Conservation (phyloP, 2,888 invertebrate species). For the Leptinotarsa peninsularis region DNA sequence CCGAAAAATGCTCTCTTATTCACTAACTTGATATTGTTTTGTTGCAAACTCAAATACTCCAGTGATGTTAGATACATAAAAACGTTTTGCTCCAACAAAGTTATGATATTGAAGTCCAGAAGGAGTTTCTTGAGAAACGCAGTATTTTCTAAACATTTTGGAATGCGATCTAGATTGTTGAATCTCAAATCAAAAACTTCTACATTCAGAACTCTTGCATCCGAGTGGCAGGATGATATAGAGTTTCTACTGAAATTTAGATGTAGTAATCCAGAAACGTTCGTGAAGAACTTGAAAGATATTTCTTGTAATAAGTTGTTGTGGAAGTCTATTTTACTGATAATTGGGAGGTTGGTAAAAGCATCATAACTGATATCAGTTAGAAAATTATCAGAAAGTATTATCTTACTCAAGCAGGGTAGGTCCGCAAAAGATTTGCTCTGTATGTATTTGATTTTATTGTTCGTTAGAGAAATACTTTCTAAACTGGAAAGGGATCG, state of each 20-base stretch:
- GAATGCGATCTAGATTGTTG: constrained; percentile 76
- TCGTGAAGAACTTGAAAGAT: constrained; percentile 76
- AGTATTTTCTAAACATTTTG: constrained; percentile 75
- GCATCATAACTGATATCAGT: constrained; percentile 78
- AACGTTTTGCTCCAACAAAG: constrained; percentile 77
- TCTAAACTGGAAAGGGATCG: constrained; percentile 70
- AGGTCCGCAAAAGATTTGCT: constrained; percentile 82
- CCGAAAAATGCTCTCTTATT: constrained; percentile 83
- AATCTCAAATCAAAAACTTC: constrained; percentile 79
- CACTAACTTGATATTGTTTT: constrained; percentile 79
- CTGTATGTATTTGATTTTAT: constrained; percentile 79
- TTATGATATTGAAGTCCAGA: constrained; percentile 80
- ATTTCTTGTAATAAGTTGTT: constrained; percentile 80
- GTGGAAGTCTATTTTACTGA: constrained; percentile 85
- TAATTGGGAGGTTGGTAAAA: constrained; percentile 80
- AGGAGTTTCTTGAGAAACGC: constrained; percentile 77
- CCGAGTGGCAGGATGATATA: constrained; percentile 67
- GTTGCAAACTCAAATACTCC: constrained; percentile 80
- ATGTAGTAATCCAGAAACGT: constrained; percentile 77
- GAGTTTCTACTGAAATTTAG: constrained; percentile 83
- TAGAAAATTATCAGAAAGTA: constrained; percentile 86
- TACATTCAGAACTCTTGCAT: constrained; percentile 70
- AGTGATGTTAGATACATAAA: constrained; percentile 79
- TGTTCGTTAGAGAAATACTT: constrained; percentile 83
- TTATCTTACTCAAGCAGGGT: constrained; percentile 82